Evolutionary conservation across 2,797 vertebrate species (phyloP), one percentile per base, ranked within the genome.

Genomic region (Falco naumanni): DNA sequence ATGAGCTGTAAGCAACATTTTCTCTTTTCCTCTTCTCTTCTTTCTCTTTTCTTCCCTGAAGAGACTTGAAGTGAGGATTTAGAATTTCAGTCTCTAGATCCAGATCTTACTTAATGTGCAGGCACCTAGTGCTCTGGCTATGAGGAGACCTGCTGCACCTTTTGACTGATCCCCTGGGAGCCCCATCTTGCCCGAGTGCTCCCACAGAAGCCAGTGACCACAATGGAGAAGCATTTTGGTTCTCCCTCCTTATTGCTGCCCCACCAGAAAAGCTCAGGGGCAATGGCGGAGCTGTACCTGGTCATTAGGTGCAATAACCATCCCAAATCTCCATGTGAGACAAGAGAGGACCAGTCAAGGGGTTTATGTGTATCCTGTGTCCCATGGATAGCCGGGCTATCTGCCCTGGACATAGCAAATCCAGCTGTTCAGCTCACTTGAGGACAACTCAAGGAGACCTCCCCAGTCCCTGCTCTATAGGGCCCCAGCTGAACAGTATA

Each of bases 181-280:
- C 53, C 47, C 50, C 1, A 3, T 28, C 29, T 34, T 50, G 70
- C 37, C 43, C 0, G 0, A 48, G n/a, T 25, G 33, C 66, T 91
- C 28, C 20, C 1, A 2, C 31, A 65, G 59, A 37, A 20, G 3
- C 37, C 10, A 1, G 11, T 72, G 68, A n/a, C 48, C 41, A 60
- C 43, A 31, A 54, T 0, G 0, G 22, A 15, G 21, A 31, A 59
- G 39, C 6, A 29, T 33, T 78, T 81, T 84, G 39, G 4, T 25
- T 69, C 56, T 60, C 29, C 9, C 7, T 82, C 28, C 53, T 72
- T 41, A 43, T 5, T 63, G 39, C 57, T 59, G 33, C 9, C 13
- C 7, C 34, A 51, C 25, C 37, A 75, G 61, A 65, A 78, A 75
- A 87, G 26, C 16, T 70, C 12, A n/a, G 25, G 29, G 16, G 2